Evolutionary conservation across 1,140 invertebrate genomes (phyloP).

Genomic region (Nixonia krombeini): DNA sequence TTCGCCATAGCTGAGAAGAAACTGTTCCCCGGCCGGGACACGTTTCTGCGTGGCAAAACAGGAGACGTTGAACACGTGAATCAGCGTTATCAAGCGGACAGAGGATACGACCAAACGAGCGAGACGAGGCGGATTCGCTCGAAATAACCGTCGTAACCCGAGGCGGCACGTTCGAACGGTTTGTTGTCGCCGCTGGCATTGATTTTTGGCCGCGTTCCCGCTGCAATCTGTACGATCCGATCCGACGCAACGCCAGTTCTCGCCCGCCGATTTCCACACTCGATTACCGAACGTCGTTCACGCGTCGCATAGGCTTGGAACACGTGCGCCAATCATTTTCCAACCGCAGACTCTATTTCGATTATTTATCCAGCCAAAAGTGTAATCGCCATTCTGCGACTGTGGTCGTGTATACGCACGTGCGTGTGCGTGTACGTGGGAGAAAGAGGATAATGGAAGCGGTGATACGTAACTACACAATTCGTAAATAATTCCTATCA

Average conservation of each 20-base stretch:
- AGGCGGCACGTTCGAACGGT: conserved; percentile 10
- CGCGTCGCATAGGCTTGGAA: neutral
- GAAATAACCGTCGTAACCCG: conserved; percentile 9
- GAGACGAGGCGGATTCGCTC: conserved; percentile 12
- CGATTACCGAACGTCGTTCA: conserved; percentile 37
- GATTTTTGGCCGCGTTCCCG: conserved; percentile 26
- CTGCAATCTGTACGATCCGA: neutral
- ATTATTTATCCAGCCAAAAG: too few species aligned
- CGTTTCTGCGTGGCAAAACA: conserved; percentile 2
- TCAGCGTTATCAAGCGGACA: conserved; percentile 18
- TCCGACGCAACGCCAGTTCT: conserved; percentile 15
- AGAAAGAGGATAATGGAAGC: too few species aligned
- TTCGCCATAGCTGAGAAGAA: neutral
- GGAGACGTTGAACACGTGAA: too few species aligned
- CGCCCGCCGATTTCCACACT: conserved; percentile 40
- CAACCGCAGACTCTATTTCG: too few species aligned
- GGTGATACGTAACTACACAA: too few species aligned
- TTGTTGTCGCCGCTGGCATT: conserved; percentile 23
- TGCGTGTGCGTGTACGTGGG: too few species aligned
- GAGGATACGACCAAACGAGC: neutral
- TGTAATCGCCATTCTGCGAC: too few species aligned
- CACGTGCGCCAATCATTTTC: neutral
- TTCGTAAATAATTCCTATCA: too few species aligned
- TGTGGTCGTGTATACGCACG: too few species aligned
- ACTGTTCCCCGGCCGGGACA: neutral